Base-by-base conservation (phyloP, 2,113 vertebrate species). In the Nerophis lumbriciformis region DNA sequence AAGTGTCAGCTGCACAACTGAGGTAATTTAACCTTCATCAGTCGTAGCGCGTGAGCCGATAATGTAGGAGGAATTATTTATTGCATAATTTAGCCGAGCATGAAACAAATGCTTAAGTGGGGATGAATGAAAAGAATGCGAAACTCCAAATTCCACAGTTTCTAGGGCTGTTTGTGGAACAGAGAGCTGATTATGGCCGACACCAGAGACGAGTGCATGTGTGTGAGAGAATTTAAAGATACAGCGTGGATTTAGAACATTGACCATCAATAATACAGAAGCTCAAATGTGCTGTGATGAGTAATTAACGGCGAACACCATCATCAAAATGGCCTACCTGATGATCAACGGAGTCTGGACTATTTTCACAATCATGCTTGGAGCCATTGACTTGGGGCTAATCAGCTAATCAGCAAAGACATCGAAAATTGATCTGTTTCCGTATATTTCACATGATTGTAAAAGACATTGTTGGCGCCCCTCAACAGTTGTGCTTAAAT, bases 41-140 rank as follows among this genome's bases (percentile, higher is more conserved):
- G 59, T 70, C 64, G 48, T 62, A 84, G 76, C 82, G 79, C 77
- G 82, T 79, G 72, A 82, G 59, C 55, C 59, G 71, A 79, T 82
- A 81, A 84, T 87, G 76, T 60, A 61, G 83, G 77, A 67, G n/a
- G 76, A 85, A 86, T 82, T 76, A 85, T 87, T 85, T 75, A 83
- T 85, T 76, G 75, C 75, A 75, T 83, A 78, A 82, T 83, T 84
- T 67, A 81, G 67, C 44, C 42, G 52, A 53, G 77, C 75, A 79
- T 72, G 68, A 82, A 82, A 80, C 78, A 82, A 78, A 11, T 8
- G 28, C 21, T 68, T 73, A 79, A 78, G 67, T 66, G 35, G 61
- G 53, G 68, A 72, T 69, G 65, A 82, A 75, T 70, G 60, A 69
- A 72, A 6, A 49, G 53, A 80, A 72, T 73, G 68, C 66, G 73